Percentiles rank a stretch among this genome's conserved stretches.
Conservation (phyloP, 2,113 vertebrate genomes). For the Cryptotis parvus region DNA sequence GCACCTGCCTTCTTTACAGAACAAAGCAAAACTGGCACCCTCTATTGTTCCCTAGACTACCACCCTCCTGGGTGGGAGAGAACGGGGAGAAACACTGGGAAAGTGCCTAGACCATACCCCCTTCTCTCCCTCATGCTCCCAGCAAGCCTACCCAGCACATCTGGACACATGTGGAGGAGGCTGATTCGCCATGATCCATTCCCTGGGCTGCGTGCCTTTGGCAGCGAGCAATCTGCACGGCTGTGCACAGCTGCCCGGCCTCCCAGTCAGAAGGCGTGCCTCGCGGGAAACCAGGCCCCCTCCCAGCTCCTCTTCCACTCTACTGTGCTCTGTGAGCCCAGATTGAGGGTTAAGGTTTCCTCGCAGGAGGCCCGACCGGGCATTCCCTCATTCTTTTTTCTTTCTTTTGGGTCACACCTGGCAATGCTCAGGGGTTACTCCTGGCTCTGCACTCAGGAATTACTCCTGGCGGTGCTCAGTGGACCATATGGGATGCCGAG, state of each 20-base stretch:
- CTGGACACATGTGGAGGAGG: neutral
- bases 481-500: no score
- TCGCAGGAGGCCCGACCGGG: neutral
- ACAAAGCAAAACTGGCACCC: no score
- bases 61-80: no score
- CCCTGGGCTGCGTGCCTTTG: neutral
- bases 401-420: no score
- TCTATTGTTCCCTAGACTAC: no score
- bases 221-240: neutral
- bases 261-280: neutral
- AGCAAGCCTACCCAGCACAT: neutral
- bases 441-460: no score
- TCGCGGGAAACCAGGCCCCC: neutral
- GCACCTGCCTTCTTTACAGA: neutral
- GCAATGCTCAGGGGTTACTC: no score
- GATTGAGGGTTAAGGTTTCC: neutral
- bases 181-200: neutral
- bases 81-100: no score
- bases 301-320: neutral
- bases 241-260: neutral
- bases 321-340: neutral
- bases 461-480: no score
- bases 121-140: neutral
- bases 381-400: no score
- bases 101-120: neutral